Evolutionary conservation across 2,113 vertebrate genomes (phyloP), one percentile per base, ranked within the genome.

Genomic region (Plotosus lineatus): DNA sequence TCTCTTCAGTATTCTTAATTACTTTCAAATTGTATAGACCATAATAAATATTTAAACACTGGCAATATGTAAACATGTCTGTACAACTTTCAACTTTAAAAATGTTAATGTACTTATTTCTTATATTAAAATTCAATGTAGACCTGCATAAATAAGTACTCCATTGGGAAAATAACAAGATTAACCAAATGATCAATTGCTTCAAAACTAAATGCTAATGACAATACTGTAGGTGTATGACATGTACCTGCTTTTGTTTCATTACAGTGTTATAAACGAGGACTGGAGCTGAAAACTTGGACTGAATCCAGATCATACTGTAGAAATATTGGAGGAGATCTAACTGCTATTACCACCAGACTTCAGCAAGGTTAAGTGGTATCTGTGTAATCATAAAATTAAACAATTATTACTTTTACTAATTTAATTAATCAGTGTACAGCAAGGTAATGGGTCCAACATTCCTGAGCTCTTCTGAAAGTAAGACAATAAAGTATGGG

Each of bases 211-310:
- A 36, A 38, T 74, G 11, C 12, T 50, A 19, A 8, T 74, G 2
- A 55, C 1, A 40, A 2, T 40, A 40, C 11, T 23, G 11, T 21
- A 58, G 9, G 14, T 60, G 23, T 42, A 26, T 50, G 60, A 50
- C 8, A 38, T 8, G 17, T 51, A n/a, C 50, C 26, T 28, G 11
- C 6, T 80, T n/a, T n/a, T 60, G 19, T 60, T 36, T 48, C 19
- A 21, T 50, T 28, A n/a, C 78, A 99, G 97, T 99, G 97, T 87
- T 96, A 95, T 86, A 95, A 78, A 44, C 91, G 92, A 81, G 93
- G 0, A 21, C 86, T 84, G 80, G 90, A 88, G 0, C 89, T 31
- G 80, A 81, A 89, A 83, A 90, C 77, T 19, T 98, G 97, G 97
- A 84, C 90, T 33, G 89, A 92, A 0, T 95, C 97, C 48, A 92